Conservation (phyloP, 2,797 vertebrate species). For the Nothura maculosa region DNA sequence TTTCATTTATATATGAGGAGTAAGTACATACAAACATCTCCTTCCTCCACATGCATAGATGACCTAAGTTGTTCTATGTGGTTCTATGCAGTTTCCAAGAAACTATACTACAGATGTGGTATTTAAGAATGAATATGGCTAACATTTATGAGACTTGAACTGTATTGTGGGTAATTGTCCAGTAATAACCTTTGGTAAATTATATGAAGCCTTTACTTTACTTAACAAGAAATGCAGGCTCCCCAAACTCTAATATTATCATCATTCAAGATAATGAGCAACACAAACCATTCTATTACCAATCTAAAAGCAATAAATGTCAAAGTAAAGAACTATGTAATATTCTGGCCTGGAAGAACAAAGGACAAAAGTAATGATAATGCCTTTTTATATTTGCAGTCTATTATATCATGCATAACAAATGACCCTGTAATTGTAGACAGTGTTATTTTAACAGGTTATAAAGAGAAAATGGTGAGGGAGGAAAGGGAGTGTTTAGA, state of each 20-base stretch:
- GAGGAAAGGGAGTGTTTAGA: conserved; percentile 28
- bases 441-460: conserved; percentile 78
- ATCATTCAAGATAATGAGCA: conserved; percentile 86
- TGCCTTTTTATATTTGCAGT: conserved; percentile 81
- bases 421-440: conserved; percentile 78
- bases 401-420: conserved; percentile 83
- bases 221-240: conserved; percentile 77
- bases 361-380: conserved; percentile 84
- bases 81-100: conserved; percentile 52
- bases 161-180: conserved; percentile 84
- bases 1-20: neutral
- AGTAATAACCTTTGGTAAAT: conserved; percentile 84
- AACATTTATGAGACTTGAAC: conserved; percentile 79
- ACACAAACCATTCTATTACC: conserved; percentile 84
- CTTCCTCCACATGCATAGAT: neutral
- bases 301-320: conserved; percentile 86
- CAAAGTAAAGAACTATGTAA: conserved; percentile 85
- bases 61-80: conserved; percentile 6
- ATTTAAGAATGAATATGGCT: conserved; percentile 74
- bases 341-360: conserved; percentile 82
- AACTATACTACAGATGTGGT: conserved; percentile 65
- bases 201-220: conserved; percentile 78
- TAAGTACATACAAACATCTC: neutral
- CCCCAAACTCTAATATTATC: conserved; percentile 81
- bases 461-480: conserved; percentile 38